Conservation (phyloP, 2,888 invertebrate genomes). For the Tetragonula carbonaria region DNA sequence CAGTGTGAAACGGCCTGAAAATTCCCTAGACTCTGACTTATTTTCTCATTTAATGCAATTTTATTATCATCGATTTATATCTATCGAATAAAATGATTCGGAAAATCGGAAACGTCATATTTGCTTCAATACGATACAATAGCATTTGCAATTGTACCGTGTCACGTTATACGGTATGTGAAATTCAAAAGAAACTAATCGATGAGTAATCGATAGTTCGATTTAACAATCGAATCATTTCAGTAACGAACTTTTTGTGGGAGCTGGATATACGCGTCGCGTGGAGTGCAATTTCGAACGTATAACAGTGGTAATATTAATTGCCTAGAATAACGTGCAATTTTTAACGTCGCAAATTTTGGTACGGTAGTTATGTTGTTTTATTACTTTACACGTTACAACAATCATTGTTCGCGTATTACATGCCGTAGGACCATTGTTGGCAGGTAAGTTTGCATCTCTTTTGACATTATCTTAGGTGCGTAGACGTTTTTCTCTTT, state of each 20-base stretch:
- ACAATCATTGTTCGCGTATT: background rate
- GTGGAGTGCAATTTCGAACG: background rate
- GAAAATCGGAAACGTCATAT: too few species aligned
- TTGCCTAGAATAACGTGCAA: background rate
- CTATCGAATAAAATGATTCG: background rate
- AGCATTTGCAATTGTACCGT: background rate
- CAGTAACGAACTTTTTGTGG: background rate
- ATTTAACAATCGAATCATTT: conserved; percentile 1
- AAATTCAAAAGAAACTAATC: background rate
- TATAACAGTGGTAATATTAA: background rate
- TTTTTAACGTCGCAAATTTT: background rate
- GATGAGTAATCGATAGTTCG: background rate
- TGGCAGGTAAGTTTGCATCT: background rate
- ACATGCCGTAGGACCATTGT: too few species aligned
- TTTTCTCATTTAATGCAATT: background rate
- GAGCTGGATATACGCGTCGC: background rate
- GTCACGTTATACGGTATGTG: background rate
- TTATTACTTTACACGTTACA: background rate
- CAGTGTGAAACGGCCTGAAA: conserved; percentile 40
- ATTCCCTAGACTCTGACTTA: conserved; percentile 45
- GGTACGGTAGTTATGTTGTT: background rate
- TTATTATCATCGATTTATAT: background rate
- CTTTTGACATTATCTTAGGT: background rate
- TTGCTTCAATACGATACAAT: background rate
- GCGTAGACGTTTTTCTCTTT: background rate